Evolutionary conservation across 2,113 vertebrate species (phyloP), one percentile per base, ranked within the genome.

Genomic region (human (Homo sapiens)): DNA sequence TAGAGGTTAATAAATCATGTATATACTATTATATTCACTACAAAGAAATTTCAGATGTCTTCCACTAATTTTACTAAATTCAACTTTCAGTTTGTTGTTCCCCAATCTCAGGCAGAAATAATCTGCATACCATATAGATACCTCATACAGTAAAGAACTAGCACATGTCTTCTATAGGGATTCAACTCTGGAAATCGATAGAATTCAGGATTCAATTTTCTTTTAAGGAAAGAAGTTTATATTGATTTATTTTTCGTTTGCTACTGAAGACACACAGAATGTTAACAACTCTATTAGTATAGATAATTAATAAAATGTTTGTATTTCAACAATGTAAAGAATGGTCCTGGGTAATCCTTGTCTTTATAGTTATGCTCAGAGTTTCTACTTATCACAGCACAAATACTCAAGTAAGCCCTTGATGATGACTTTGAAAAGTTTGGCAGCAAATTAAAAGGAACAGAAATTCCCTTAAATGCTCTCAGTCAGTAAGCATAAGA

Each of bases 391-490:
- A 61, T 45, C 86, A 79, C 25, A 81, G 22, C 57, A 55, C 82
- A 97, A 83, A 95, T 55, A 59, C 30, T 81, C 40, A 79, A 66
- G 43, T 38, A 95, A 94, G 86, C 12, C 38, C 48, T 79, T 79
- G 48, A 68, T 80, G 25, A 94, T 72, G 81, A 70, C 64, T 82
- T 75, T 95, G 35, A 82, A 96, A 96, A 96, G 25, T 92, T 38
- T 92, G 52, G 38, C 61, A 94, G n/a, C 66, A 89, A 86, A 23
- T 72, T 96, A 68, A 93, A 95, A 97, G 72, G 8, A 80, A 92
- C 2, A 80, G 50, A 93, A 93, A 89, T 89, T 50, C 13, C 27
- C 30, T 91, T 95, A 92, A 90, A 52, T 50, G 22, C 17, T 91
- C 82, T 79, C 40, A 87, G 35, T 89, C 43, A 93, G 73, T 80